Conservation (phyloP, 2,113 vertebrate species). For the Dendrocopos noguchii region DNA sequence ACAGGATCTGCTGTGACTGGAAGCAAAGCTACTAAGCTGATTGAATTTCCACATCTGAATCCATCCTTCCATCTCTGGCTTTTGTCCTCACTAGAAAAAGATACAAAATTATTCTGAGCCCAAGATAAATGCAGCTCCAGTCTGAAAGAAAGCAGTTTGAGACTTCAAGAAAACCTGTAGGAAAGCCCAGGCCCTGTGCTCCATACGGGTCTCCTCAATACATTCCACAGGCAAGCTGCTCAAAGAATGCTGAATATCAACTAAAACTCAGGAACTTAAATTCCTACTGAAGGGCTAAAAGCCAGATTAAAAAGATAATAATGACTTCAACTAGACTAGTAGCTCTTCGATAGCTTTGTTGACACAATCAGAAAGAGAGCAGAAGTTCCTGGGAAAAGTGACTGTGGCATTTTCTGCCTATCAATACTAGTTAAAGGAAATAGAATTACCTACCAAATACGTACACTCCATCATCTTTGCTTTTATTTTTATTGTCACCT, state of each 20-base stretch:
- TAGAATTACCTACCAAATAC: accelerated
- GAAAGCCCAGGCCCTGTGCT: not conserved
- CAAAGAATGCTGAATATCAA: not conserved
- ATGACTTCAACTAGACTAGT: not conserved
- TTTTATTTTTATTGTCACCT: not conserved
- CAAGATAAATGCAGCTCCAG: accelerated
- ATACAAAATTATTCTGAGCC: not conserved
- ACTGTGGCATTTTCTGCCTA: not conserved
- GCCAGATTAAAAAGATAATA: not conserved
- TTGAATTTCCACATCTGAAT: not conserved
- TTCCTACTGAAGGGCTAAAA: not conserved
- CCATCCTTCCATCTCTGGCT: accelerated
- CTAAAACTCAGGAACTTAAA: not conserved
- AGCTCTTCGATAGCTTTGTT: not conserved
- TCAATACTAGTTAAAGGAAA: not conserved
- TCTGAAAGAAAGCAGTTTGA: not conserved
- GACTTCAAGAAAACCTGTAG: not conserved
- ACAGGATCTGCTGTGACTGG: not conserved
- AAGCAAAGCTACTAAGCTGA: not conserved
- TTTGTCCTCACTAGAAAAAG: not conserved
- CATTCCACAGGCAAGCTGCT: not conserved
- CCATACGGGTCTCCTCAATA: not conserved
- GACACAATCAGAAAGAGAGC: not conserved
- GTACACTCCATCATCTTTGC: not conserved
- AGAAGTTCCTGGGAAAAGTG: not conserved